A percentile compares a stretch with the other conserved stretches of the same genome.
phyloP scores from a whole-genome alignment of 1,140 invertebrate genomes.

The Chironomus striatipennis region DNA sequence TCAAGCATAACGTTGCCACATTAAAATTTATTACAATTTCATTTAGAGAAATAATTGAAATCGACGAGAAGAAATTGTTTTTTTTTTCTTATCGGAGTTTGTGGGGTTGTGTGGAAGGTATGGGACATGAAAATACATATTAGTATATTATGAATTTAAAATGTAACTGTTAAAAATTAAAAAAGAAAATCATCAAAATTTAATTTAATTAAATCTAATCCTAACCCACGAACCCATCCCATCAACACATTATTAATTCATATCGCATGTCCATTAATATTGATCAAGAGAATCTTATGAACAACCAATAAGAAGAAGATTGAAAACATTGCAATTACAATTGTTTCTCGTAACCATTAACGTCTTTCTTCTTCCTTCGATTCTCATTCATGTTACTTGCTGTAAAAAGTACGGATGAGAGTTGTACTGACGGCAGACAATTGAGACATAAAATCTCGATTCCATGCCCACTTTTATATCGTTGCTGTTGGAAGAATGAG shows the following conservation, averaged over 20 bases:
- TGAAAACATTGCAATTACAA: constrained; percentile 4
- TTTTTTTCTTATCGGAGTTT: background rate
- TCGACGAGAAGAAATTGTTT: too few relatives aligned
- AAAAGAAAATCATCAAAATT: too few relatives aligned
- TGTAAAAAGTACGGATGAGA: background rate
- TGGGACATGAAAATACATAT: too few relatives aligned
- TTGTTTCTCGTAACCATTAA: constrained; percentile 1
- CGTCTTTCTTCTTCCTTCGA: background rate
- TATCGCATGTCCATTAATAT: constrained; percentile 16
- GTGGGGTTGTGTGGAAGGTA: background rate
- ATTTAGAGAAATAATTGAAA: background rate
- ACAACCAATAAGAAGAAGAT: background rate
- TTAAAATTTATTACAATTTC: constrained; percentile 23
- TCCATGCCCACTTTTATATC: background rate
- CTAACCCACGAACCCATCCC: background rate
- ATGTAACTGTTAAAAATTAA: too few relatives aligned
- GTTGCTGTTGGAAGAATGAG: background rate
- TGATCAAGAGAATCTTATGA: background rate
- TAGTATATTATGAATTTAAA: too few relatives aligned
- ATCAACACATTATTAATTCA: constrained; percentile 17
- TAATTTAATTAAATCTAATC: too few relatives aligned
- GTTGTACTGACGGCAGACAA: background rate
- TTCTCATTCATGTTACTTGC: background rate
- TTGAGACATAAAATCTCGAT: background rate
- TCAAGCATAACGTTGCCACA: background rate